Evolutionary conservation across 2,113 vertebrate genomes (phyloP), one percentile per base, ranked within the genome.

Genomic region (Spizaetus ornatus): DNA sequence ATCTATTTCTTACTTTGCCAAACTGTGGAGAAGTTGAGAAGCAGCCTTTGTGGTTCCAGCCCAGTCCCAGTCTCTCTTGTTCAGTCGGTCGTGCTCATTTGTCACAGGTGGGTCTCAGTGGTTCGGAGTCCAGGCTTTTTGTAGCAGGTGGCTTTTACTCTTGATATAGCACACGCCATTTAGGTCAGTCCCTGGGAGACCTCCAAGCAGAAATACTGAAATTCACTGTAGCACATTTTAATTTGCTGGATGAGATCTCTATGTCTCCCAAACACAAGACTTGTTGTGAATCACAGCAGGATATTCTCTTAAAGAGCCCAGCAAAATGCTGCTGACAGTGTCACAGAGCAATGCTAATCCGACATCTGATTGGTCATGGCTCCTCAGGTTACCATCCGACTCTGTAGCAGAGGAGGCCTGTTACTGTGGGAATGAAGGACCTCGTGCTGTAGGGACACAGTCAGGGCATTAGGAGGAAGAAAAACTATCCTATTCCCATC

Each of bases 401-500:
- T 56, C 96, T 84, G 84, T 10, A 23, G 70, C 59, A 70, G 65
- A 45, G 87, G 53, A 78, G 89, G 90, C 86, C 86, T 16, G 53
- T 40, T 58, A 90, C 94, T 96, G 95, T 97, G 97, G 96, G 97
- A 97, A 97, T 96, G 91, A 85, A 71, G 91, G 91, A 83, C 90
- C 97, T 97, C 91, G 82, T 97, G 96, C 96, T 91, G 91, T 14
- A 84, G 92, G 92, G 86, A 91, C 93, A 86, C 82, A 96, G 84
- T 66, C 65, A 4, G 87, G 91, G 97, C 95, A 96, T 97, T 97
- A 97, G 95, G 72, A 90, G 72, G 86, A 90, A 82, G 97, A 96
- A 97, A 97, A 96, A 59, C 94, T 97, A 97, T 97, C 97, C 94
- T 79, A 31, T 97, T 97, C 95, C 93, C 95, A 96, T 96, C 85